phyloP scores from a whole-genome alignment of 2,888 invertebrate genomes.

The Liposcelis brunnea region DNA sequence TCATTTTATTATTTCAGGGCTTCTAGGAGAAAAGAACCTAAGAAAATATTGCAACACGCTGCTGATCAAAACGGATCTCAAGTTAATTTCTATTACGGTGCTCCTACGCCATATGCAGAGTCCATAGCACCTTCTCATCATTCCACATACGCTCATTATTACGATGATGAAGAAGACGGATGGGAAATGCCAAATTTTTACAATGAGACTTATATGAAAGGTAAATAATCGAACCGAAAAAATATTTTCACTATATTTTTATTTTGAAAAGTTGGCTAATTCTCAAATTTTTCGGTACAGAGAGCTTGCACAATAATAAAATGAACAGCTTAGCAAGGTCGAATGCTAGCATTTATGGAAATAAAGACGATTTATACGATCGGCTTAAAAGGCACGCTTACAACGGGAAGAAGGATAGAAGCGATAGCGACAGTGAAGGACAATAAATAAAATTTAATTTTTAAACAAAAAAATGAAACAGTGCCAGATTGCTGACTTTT shows the following conservation, averaged over 20 bases:
- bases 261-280: no score
- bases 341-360: conserved; percentile 85
- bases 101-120: conserved; percentile 86
- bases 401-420: conserved; percentile 89
- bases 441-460: conserved; percentile 50
- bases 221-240: conserved; percentile 28
- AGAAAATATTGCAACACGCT: conserved; percentile 75
- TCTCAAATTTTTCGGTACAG: conserved; percentile 25
- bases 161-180: conserved; percentile 89
- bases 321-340: conserved; percentile 87
- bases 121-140: conserved; percentile 91
- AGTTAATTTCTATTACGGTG: conserved; percentile 92
- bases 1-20: no score
- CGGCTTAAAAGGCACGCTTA: conserved; percentile 90
- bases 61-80: conserved; percentile 84
- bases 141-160: conserved; percentile 88
- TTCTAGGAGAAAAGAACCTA: conserved; percentile 75
- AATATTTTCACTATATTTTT: neutral
- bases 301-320: conserved; percentile 68
- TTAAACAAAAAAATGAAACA: no score
- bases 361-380: conserved; percentile 90
- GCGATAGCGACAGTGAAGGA: conserved; percentile 88
- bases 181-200: conserved; percentile 98
- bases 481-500: no score
- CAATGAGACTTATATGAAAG: conserved; percentile 92